A percentile compares a stretch with the other conserved stretches of the same genome.
Evolutionary conservation across 1,140 invertebrate genomes (phyloP).

Genomic region (Drosophila suzukii): DNA sequence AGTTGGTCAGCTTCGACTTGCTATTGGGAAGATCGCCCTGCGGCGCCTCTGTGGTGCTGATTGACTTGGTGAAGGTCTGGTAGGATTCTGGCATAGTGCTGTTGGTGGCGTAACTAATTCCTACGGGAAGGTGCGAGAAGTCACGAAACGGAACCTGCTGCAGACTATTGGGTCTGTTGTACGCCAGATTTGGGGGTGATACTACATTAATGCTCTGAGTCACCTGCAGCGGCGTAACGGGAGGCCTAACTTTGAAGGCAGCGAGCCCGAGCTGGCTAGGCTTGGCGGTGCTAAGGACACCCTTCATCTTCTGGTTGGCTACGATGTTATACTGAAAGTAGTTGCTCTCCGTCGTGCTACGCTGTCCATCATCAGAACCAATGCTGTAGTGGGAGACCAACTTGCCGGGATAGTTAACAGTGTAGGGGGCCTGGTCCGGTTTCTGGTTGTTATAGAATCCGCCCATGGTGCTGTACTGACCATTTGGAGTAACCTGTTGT

Average conservation of each 20-base stretch:
- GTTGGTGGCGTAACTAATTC: conserved; percentile 64
- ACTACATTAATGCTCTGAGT: conserved; percentile 73
- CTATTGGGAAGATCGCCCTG: neutral
- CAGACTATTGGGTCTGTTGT: conserved; percentile 37
- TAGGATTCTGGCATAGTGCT: conserved; percentile 68
- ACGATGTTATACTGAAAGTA: conserved; percentile 81
- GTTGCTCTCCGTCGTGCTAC: conserved; percentile 70
- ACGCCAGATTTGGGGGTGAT: conserved; percentile 63
- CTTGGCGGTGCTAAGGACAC: conserved; percentile 50
- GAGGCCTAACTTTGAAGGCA: conserved; percentile 49
- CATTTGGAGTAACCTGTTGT: conserved; percentile 72
- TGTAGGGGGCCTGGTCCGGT: conserved; percentile 23
- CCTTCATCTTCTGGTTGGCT: conserved; percentile 81
- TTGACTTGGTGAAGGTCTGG: conserved; percentile 64
- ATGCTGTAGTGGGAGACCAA: conserved; percentile 77
- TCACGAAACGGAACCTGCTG: conserved; percentile 50
- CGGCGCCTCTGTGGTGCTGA: conserved; percentile 42
- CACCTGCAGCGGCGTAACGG: conserved; percentile 55
- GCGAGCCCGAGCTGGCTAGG: conserved; percentile 55
- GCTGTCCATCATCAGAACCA: conserved; percentile 15
- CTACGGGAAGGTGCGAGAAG: conserved; percentile 53
- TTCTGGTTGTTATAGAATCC: conserved; percentile 85
- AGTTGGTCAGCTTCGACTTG: conserved; percentile 45
- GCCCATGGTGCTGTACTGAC: conserved; percentile 85
- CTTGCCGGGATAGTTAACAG: conserved; percentile 47